Percentiles rank a stretch among this genome's conserved stretches.
Evolutionary conservation across 2,113 vertebrate genomes (phyloP).

Genomic region (Siphamia tubifer): DNA sequence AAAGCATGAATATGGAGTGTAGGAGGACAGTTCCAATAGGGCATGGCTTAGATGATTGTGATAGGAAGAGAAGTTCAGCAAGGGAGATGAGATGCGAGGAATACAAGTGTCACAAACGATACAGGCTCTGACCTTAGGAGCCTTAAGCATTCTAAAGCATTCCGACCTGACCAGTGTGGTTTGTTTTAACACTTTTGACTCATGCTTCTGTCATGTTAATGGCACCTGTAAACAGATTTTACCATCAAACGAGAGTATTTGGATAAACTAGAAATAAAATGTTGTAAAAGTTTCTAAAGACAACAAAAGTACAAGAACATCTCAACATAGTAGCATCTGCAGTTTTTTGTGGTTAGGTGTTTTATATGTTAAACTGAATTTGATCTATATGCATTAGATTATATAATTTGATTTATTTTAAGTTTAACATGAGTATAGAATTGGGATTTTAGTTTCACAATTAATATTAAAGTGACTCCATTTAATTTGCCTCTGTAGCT

Average conservation of each 20-base stretch:
- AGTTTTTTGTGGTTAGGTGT: background rate
- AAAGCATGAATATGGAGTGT: background rate
- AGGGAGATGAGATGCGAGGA: background rate
- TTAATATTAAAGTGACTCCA: too few relatives aligned
- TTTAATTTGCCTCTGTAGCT: background rate
- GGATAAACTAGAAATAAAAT: background rate
- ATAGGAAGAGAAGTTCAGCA: background rate
- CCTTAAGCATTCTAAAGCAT: slow-evolving; percentile 25
- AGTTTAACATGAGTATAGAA: too few relatives aligned
- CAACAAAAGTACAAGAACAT: background rate
- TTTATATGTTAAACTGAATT: background rate
- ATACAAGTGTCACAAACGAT: slow-evolving; percentile 42
- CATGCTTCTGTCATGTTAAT: slow-evolving; percentile 22
- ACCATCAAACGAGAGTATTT: slow-evolving; percentile 6
- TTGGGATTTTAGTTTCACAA: too few relatives aligned
- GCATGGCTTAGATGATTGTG: background rate
- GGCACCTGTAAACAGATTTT: slow-evolving; percentile 30
- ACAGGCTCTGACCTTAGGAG: slow-evolving; percentile 16
- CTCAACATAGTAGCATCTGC: background rate
- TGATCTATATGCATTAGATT: background rate
- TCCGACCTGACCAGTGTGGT: slow-evolving; percentile 51
- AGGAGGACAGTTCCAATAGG: background rate
- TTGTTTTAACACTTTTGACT: slow-evolving; percentile 39
- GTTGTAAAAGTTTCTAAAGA: background rate
- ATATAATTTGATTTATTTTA: too few relatives aligned